These are phyloP conservation scores for Panagrolaimus sp. DNA, from an alignment of 1,140 invertebrate species.

Conservation along the genomic window DNA sequence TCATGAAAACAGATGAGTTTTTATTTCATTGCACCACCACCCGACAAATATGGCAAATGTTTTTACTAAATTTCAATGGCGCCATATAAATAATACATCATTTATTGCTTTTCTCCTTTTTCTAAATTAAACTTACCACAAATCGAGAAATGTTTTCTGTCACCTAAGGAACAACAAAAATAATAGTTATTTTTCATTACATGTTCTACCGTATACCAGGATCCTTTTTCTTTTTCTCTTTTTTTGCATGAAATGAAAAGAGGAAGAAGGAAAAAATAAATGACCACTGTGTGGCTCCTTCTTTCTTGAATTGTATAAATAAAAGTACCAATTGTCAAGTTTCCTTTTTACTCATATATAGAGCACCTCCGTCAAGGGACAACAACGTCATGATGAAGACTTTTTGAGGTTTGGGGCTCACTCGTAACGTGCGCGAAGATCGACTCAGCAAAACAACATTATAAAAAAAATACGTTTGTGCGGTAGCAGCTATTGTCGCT, in stretches of 20 bases:
- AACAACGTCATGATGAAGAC: slow-evolving; percentile 12
- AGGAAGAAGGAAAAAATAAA: no score
- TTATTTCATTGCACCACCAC: no score
- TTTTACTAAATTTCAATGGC: no score
- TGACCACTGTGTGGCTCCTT: neutral
- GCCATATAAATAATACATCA: no score
- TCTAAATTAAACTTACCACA: no score
- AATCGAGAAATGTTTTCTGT: no score
- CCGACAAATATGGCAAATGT: no score
- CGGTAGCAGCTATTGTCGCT: neutral
- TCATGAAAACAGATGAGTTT: no score
- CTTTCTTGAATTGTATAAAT: neutral
- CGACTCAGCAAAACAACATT: neutral
- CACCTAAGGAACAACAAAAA: no score
- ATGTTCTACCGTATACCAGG: neutral
- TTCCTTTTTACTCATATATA: neutral
- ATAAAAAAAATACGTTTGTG: neutral
- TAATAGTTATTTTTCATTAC: neutral
- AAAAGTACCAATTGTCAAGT: neutral
- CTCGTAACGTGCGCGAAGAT: no score
- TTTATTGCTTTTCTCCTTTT: no score
- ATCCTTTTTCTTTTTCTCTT: neutral
- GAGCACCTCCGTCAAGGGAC: slow-evolving; percentile 7
- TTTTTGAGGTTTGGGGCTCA: no score
- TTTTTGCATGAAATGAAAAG: neutral